phyloP scores from a whole-genome alignment of 2,797 vertebrate species.

The Pogoniulus pusillus region DNA sequence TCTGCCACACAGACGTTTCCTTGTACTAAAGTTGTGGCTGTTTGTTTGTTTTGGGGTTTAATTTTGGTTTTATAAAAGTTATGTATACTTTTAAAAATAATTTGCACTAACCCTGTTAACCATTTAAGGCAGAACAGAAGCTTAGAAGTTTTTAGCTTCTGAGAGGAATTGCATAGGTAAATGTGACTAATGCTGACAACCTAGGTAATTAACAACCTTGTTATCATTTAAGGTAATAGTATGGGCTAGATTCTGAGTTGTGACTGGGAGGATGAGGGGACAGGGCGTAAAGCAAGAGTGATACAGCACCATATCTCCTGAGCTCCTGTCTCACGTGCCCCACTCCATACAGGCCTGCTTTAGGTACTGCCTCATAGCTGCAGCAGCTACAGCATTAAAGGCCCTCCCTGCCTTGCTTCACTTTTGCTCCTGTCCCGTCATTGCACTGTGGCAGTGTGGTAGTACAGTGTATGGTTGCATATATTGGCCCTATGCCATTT shows the following conservation, averaged over 20 bases:
- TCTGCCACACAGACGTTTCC: neutral
- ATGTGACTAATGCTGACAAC: neutral
- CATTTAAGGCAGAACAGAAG: neutral
- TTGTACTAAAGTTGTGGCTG: neutral
- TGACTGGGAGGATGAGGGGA: neutral
- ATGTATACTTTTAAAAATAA: neutral
- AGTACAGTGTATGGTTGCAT: slow-evolving; percentile 34
- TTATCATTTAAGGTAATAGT: neutral
- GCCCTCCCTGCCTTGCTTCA: slow-evolving; percentile 35
- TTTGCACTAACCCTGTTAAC: neutral
- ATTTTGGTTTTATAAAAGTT: neutral
- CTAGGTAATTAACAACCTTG: neutral
- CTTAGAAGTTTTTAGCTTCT: neutral
- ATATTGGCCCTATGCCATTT: slow-evolving; percentile 44
- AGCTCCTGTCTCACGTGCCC: neutral
- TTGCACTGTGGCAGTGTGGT: neutral
- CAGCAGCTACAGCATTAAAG: neutral
- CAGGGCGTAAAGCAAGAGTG: neutral
- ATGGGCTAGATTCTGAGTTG: neutral
- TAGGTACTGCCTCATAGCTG: neutral
- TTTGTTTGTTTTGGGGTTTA: no score
- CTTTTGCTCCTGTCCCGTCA: neutral
- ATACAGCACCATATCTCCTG: neutral
- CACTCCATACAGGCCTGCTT: neutral
- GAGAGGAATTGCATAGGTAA: slow-evolving; percentile 1